These are phyloP conservation scores for Penaeus vannamei DNA, from an alignment of 1,140 invertebrate genomes.

Conservation along the genomic window DNA sequence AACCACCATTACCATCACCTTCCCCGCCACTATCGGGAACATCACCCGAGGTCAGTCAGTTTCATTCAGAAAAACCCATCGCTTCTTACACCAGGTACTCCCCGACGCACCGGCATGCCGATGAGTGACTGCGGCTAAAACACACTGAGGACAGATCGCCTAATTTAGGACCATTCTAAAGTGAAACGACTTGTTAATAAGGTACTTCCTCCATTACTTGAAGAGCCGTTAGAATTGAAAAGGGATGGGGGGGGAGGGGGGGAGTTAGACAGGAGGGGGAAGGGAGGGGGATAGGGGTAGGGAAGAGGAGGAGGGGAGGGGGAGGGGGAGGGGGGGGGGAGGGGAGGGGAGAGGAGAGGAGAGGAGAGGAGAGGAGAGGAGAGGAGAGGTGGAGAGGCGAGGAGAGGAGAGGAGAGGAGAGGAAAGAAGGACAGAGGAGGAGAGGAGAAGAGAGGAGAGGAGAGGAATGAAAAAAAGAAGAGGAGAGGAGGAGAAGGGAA, in stretches of 20 bases:
- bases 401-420: not conserved
- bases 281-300: not conserved
- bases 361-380: not conserved
- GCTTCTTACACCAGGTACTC: too few species aligned
- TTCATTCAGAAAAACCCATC: too few species aligned
- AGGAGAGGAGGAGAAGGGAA: not conserved
- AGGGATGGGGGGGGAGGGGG: not conserved
- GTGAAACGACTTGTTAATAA: too few species aligned
- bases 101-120: too few species aligned
- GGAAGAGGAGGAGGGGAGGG: not conserved
- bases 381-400: not conserved
- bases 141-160: too few species aligned
- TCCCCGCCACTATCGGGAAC: too few species aligned
- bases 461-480: not conserved
- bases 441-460: not conserved
- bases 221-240: not conserved
- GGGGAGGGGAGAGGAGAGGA: not conserved
- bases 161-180: too few species aligned
- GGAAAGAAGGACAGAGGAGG: not conserved
- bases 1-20: too few species aligned
- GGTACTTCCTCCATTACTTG: not conserved
- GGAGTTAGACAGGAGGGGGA: not conserved
- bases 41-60: too few species aligned
- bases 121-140: too few species aligned
- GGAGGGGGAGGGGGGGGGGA: not conserved